These are phyloP conservation scores for Porphyrio hochstetteri DNA, from an alignment of 2,113 vertebrate genomes.

Conservation along the genomic window DNA sequence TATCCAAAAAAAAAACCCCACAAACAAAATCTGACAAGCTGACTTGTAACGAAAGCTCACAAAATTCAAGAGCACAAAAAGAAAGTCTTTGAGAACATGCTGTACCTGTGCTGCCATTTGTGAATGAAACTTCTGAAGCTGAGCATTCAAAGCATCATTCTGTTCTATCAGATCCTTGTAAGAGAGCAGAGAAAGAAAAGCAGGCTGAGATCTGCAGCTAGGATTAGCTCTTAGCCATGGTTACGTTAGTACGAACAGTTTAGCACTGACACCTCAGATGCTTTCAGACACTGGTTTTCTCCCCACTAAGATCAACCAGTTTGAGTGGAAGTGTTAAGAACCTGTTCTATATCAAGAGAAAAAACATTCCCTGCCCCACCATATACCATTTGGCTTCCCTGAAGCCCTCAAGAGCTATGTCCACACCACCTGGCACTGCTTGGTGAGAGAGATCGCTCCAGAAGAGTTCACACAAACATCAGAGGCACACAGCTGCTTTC, in stretches of 20 bases:
- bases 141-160: constrained; percentile 88
- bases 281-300: neutral
- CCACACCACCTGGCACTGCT: neutral
- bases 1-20: neutral
- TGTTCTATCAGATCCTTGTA: constrained; percentile 92
- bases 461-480: neutral
- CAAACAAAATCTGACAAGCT: neutral
- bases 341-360: neutral
- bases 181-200: constrained; percentile 63
- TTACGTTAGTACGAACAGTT: constrained; percentile 36
- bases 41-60: neutral
- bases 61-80: neutral
- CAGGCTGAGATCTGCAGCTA: constrained; percentile 31
- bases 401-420: neutral
- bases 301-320: neutral
- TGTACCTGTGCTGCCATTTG: constrained; percentile 91
- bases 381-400: fast-evolving
- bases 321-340: neutral
- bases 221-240: constrained; percentile 29
- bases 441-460: neutral
- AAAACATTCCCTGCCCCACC: neutral
- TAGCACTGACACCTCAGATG: neutral
- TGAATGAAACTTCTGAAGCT: constrained; percentile 89
- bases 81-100: constrained; percentile 25
- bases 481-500: neutral